Base-by-base conservation (phyloP, 1,140 invertebrate genomes). In the Leptoteleia sp. region DNA sequence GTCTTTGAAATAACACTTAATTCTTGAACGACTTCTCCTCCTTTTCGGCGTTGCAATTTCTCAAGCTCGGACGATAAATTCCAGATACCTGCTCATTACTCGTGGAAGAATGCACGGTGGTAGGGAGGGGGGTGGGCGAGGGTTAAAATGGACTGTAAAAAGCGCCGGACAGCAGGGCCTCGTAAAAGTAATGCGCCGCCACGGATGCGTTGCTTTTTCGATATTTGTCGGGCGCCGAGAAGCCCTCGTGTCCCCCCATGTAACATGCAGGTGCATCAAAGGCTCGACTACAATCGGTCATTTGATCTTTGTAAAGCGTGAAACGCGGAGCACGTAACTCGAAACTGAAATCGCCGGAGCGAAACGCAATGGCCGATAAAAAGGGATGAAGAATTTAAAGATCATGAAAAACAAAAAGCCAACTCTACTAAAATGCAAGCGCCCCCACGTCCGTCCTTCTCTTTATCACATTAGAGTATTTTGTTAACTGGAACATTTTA, bases 261-360 rank as follows among this genome's bases (percentile, higher is more conserved):
- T 64, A 35, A 40, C 43, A 62, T 68, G 25, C 54, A 52, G 42
- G 40, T 65, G 40, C 52, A 67, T 72, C 59, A 64, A 75, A 61
- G 35, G 16, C 40, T 54, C 55, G 38, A 25, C 43, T 62, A 71
- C 33, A 57, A 65, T 75, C 47, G 33, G 62, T 82, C 78, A 59
- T 81, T 78, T 71, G 54, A 81, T 81, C 68, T 61, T 27, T 57
- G 59, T 76, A 73, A 81, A 81, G 42, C 62, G 54, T 68, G 22
- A 52, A 72, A 57, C 43, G 2, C 45, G 8, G 19, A 45, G 47
- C 40, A 50, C 29, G 72, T 77, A 79, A 76, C 55, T 48, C 45
- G 38, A 77, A 68, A 61, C 67, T 48, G 12, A 57, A 55, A 76
- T 71, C 27, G 45, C 12, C 29, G 22, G 43, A 62, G 29, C 54